Percentiles rank a stretch among this genome's conserved stretches.
Evolutionary conservation across 2,888 invertebrate genomes (phyloP).

Genomic region (Drosophila cyrtoloma): DNA sequence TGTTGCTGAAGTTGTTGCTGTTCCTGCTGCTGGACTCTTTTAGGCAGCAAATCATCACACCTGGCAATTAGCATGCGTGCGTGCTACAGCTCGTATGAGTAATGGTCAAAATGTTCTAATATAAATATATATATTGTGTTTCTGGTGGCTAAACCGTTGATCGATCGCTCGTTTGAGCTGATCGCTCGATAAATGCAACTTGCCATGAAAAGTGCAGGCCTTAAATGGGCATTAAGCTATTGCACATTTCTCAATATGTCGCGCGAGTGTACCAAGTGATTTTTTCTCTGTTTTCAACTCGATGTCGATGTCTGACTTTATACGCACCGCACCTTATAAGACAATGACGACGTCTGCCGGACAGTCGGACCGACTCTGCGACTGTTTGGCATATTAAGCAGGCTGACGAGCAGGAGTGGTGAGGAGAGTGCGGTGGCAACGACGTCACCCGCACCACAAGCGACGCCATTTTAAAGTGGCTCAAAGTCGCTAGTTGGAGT

Average conservation of each 20-base stretch:
- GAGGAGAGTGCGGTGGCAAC: conserved; percentile 2
- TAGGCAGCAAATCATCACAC: conserved; percentile 44
- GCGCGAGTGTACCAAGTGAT: conserved; percentile 78
- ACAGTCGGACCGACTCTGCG: conserved; percentile 39
- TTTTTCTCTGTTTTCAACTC: conserved; percentile 60
- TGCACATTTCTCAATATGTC: conserved; percentile 85
- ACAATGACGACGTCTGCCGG: conserved; percentile 71
- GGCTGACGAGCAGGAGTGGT: conserved; percentile 22
- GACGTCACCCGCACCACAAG: conserved; percentile 66
- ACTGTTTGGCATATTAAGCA: conserved; percentile 74
- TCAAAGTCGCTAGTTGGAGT: conserved; percentile 35
- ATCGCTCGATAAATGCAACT: conserved; percentile 84
- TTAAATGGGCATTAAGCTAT: conserved; percentile 85
- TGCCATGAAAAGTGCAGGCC: conserved; percentile 83
- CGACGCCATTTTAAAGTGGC: conserved; percentile 66
- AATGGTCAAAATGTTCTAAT: conserved; percentile 45
- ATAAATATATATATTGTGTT: conserved; percentile 15
- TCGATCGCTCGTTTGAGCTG: conserved; percentile 72
- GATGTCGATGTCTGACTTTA: conserved; percentile 68
- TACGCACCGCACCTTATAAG: conserved; percentile 80
- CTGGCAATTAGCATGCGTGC: conserved; percentile 65
- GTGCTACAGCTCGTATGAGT: conserved; percentile 56
- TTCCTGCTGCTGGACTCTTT: conserved; percentile 10
- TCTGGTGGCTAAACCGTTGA: conserved; percentile 56
- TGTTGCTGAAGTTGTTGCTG: not conserved